These are phyloP conservation scores for Drosophila seclusa DNA, from an alignment of 2,888 invertebrate species.

Conservation along the genomic window DNA sequence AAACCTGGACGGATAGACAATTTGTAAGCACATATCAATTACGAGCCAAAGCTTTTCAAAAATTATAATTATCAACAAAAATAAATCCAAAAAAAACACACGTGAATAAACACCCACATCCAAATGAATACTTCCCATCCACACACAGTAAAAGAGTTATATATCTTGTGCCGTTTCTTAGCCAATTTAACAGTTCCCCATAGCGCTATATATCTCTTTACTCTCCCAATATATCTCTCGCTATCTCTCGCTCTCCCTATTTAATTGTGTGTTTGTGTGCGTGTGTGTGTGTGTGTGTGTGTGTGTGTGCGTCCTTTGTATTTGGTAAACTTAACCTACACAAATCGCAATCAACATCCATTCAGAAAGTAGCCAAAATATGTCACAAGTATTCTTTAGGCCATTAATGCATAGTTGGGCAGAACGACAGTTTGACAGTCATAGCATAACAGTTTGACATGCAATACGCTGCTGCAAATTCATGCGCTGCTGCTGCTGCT, in stretches of 20 bases:
- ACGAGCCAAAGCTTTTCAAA: conserved; percentile 49
- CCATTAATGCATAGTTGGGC: conserved; percentile 43
- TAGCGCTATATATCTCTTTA: conserved; percentile 14
- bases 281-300: conserved; percentile 34
- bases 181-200: conserved; percentile 34
- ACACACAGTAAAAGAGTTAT: conserved; percentile 45
- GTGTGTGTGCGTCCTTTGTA: conserved; percentile 37
- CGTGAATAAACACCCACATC: conserved; percentile 36
- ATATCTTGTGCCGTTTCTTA: conserved; percentile 49
- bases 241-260: conserved; percentile 18
- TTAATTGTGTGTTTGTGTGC: conserved; percentile 38
- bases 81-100: conserved; percentile 14
- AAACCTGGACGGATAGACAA: conserved; percentile 81
- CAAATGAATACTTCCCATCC: conserved; percentile 28
- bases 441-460: conserved; percentile 46
- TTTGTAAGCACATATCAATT: conserved; percentile 78
- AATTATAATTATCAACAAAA: not conserved
- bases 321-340: conserved; percentile 44
- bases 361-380: conserved; percentile 4
- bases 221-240: conserved; percentile 6
- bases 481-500: conserved; percentile 43
- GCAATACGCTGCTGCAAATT: conserved; percentile 38
- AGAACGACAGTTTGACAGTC: conserved; percentile 40
- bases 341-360: conserved; percentile 33
- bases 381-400: conserved; percentile 4